A percentile compares a stretch with the other conserved stretches of the same genome.
Conservation (phyloP, 2,113 vertebrate genomes). For the Agapornis roseicollis region DNA sequence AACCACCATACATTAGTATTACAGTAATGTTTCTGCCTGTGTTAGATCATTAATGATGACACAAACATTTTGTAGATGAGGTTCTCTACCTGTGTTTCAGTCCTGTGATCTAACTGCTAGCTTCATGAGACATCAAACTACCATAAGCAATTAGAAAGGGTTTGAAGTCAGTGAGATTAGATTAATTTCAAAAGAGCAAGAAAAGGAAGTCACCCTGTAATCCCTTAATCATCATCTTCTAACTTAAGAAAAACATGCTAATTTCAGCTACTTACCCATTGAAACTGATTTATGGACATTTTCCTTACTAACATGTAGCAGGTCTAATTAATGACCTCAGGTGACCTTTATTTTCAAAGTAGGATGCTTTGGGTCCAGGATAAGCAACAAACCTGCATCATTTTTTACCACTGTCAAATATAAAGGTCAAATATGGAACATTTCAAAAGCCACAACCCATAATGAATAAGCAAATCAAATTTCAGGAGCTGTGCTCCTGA, state of each 20-base stretch:
- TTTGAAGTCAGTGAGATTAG: background rate
- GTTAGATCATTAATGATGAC: background rate
- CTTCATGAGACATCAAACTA: background rate
- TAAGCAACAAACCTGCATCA: background rate
- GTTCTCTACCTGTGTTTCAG: background rate
- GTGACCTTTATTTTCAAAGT: background rate
- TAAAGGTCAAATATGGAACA: background rate
- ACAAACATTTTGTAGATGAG: background rate
- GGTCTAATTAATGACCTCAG: background rate
- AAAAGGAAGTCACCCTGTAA: background rate
- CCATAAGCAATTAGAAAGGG: background rate
- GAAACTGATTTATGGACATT: background rate
- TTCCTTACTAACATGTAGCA: background rate
- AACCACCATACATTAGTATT: background rate
- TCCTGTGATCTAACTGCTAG: background rate
- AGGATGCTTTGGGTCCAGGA: background rate
- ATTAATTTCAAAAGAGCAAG: background rate
- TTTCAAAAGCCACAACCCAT: background rate
- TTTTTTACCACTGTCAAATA: background rate
- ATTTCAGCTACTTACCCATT: background rate
- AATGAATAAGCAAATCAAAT: background rate
- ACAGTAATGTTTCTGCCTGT: background rate
- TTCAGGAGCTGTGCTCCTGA: background rate
- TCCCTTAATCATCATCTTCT: background rate
- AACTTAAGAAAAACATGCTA: background rate